These are phyloP conservation scores for Gymnarchus niloticus DNA, from an alignment of 2,113 vertebrate species.

Conservation along the genomic window DNA sequence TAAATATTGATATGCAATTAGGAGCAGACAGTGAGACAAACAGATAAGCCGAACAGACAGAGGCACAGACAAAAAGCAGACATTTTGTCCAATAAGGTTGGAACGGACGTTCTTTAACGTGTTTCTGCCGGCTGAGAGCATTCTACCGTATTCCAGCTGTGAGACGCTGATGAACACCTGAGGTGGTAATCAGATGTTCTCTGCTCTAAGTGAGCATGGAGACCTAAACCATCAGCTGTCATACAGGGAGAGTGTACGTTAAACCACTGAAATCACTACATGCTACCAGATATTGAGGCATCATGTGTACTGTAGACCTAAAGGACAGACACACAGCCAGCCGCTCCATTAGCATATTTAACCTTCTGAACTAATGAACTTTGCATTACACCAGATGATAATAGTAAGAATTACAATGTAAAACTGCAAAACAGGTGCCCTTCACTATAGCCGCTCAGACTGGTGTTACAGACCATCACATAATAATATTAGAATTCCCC, in stretches of 20 bases:
- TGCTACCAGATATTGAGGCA: background rate
- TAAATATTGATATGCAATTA: background rate
- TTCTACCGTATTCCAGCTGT: background rate
- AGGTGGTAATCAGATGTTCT: background rate
- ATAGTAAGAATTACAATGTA: background rate
- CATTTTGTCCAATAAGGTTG: no score
- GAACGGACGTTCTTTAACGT: no score
- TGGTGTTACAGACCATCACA: background rate
- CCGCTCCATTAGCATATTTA: background rate
- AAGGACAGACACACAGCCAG: background rate
- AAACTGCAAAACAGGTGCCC: background rate
- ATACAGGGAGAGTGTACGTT: background rate
- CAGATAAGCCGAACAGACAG: background rate
- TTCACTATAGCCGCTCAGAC: background rate
- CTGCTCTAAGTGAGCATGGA: background rate
- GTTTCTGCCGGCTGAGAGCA: background rate
- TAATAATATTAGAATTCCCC: background rate
- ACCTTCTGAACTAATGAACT: background rate
- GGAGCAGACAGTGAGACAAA: background rate
- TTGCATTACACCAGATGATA: background rate
- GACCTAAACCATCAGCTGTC: background rate
- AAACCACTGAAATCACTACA: background rate
- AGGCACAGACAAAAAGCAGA: background rate
- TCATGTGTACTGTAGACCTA: background rate
- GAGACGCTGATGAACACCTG: background rate